Evolutionary conservation across 2,113 vertebrate species (phyloP), one percentile per base, ranked within the genome.

Genomic region (Mesocricetus auratus): DNA sequence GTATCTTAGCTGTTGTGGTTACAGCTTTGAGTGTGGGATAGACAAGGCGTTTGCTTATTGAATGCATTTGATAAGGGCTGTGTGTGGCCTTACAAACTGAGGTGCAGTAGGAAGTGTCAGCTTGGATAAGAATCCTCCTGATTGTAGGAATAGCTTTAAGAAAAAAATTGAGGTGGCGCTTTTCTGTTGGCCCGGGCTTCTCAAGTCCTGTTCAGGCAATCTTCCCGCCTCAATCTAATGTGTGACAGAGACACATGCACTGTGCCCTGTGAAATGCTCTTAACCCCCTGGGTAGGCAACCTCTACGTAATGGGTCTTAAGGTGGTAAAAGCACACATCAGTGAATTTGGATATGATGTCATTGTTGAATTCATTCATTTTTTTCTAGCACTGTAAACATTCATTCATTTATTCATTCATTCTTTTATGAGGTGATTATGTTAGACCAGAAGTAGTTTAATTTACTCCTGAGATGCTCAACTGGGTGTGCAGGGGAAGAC

Each of bases 331-430:
- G 15, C 31, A 58, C 69, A 58, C 7, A 86, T n/a, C 4, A 31
- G 56, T 93, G 77, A 68, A 83, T 93, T 93, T 87, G 83, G 60
- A 53, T 93, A 4, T 82, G 33, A 5, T 87, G 29, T 86, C 36
- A 33, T 85, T 89, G 73, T 11, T 81, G 45, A 89, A 78, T 94
- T 94, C 45, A 33, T 93, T 69, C 10, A 78, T 78, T 47, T 62
- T 22, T 39, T 21, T 39, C 21, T 21, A 73, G 36, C 69, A 39
- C n/a, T 73, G n/a, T 39, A 73, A 39, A 73, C 56, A 58, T 58
- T 58, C 17, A 66, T 26, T 66, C 7, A 31, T 66, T 66, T 24
- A 26, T 31, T 26, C 2, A 66, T 36, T 12, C 74, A 47, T 47
- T 78, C 75, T 33, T 47, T 78, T 29, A 33, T 66, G 74, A 68